Evolutionary conservation across 2,797 vertebrate species (phyloP), one percentile per base, ranked within the genome.

Genomic region (Coreius guichenoti): DNA sequence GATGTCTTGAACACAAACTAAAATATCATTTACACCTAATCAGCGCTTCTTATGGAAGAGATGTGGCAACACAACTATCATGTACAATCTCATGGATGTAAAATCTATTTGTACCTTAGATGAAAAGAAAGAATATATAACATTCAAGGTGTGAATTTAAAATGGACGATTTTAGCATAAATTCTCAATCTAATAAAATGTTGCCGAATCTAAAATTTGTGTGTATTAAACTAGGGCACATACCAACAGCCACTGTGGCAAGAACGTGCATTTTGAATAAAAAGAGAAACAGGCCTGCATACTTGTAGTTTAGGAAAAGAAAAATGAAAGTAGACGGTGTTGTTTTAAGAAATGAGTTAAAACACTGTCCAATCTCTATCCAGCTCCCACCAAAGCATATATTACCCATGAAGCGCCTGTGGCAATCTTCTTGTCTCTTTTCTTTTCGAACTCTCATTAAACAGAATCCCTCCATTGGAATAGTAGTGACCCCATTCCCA

Each of bases 321-420:
- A 79, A 90, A 91, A 93, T 73, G 23, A 91, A 87, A 87, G n/a
- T 33, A 84, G 86, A 83, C 54, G 1, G 79, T 80, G 39, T 75
- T 84, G 90, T 89, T 89, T 80, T 87, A 86, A 86, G 89, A 90
- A 49, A 56, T 87, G 36, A 80, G 65, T 45, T 90, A 90, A 93
- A 93, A 92, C 89, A 84, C 88, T 91, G 90, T 93, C 91, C 92
- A 93, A 92, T 88, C 89, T 93, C 90, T 89, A 88, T 91, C 91
- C 92, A 90, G 90, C 87, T 90, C 87, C 77, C 33, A 83, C 61
- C 87, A 92, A 79, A 87, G 58, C 82, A 73, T 39, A 88, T 79
- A 88, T 91, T 84, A 87, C 89, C 92, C 92, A 89, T 80, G 84
- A 90, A 91, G 89, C 82, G 78, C 86, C 84, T 81, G 81, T 82